Base-by-base conservation (phyloP, 2,113 vertebrate genomes). In the Hoplias malabaricus region DNA sequence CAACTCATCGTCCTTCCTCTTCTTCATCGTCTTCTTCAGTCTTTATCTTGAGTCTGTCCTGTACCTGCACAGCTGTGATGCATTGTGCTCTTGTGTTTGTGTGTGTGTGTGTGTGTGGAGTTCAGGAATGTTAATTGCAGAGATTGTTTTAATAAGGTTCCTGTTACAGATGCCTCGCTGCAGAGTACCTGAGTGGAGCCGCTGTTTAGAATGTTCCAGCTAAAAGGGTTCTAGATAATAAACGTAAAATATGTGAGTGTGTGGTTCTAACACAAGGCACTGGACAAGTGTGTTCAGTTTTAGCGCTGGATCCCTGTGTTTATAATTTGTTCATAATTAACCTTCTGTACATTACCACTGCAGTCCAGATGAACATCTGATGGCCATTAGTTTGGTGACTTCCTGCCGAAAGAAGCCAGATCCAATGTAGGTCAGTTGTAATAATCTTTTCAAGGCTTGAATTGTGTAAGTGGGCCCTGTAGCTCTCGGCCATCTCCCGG, bases 111-210 rank as follows among this genome's bases (percentile, higher is more conserved):
- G 29, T 33, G 13, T 54, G 10, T 80, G 68, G 83, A 82, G 86
- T 83, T 83, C 83, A 86, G 82, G 90, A 91, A 91, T 92, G 91
- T 92, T 91, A 92, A 92, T 92, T 92, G 86, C 86, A 75, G 86
- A 89, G 90, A 91, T 90, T 91, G 90, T 90, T 91, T 91, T 91
- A 92, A 92, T 88, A 92, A 91, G 87, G 77, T 86, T 87, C 87
- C 82, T 86, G 82, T 80, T 90, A 85, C 87, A 86, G 87, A 90
- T 86, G 85, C 85, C 84, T 87, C 77, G 81, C 82, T 82, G 83
- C 77, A 79, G 77, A 19, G 25, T 59, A 71, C 84, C 13, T 87
- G 84, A 80, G 70, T 43, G 27, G 5, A 81, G 78, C 79, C 46
- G 13, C 16, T 50, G 21, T 14, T n/a, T 10, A 13, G 8, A 40